Conservation (phyloP, 2,113 vertebrate genomes). For the Xenus cinereus region DNA sequence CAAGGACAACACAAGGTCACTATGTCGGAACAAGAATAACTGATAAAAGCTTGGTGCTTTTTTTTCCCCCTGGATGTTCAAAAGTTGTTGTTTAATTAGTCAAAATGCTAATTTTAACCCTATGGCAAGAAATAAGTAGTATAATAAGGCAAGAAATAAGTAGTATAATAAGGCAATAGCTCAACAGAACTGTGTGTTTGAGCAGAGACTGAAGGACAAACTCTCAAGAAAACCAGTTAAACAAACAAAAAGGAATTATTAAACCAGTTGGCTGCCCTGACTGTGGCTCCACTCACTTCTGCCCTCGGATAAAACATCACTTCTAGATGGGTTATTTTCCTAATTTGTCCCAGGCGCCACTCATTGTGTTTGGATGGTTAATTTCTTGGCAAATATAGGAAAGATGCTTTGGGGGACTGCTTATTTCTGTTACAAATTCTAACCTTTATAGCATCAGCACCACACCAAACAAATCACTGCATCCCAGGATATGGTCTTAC, state of each 20-base stretch:
- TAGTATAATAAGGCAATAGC: neutral
- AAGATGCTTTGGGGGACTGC: neutral
- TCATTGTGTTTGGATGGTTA: neutral
- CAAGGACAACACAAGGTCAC: conserved; percentile 61
- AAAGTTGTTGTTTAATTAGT: neutral
- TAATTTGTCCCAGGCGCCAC: neutral
- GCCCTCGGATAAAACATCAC: neutral
- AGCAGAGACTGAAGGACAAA: neutral
- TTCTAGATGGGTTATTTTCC: neutral
- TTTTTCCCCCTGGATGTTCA: neutral
- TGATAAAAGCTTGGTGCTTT: neutral
- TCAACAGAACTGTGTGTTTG: neutral
- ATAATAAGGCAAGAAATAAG: neutral
- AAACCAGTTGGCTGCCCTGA: neutral
- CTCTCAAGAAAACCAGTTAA: neutral
- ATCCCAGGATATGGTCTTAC: neutral
- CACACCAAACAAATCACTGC: conserved; percentile 5
- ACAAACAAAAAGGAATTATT: neutral
- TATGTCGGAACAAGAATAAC: neutral
- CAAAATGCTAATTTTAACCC: neutral
- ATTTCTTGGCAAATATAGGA: neutral
- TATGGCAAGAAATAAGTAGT: too few species aligned
- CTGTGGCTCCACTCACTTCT: neutral
- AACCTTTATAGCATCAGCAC: neutral
- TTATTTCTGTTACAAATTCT: neutral